Base-by-base conservation (phyloP, 2,888 invertebrate genomes). In the Ichneumon xanthorius region DNA sequence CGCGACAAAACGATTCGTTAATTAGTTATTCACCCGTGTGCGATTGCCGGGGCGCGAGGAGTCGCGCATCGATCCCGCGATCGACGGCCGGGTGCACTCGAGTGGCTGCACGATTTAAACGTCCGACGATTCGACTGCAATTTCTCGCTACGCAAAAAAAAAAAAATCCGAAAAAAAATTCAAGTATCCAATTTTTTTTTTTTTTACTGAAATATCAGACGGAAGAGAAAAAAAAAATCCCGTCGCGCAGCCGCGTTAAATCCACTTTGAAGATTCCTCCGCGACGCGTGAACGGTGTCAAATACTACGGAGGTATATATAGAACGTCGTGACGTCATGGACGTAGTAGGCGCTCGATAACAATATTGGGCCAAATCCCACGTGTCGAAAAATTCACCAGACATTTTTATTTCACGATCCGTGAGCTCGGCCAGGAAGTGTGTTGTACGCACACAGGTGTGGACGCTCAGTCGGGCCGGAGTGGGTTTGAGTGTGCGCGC, bases 1-100 rank as follows among this genome's bases (percentile, higher is more conserved):
- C 84, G 67, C 68, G 81, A 73, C 71, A 81, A 86, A 81, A 72
- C 83, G 84, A 86, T 85, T 88, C 71, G 82, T 82, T 86, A 88
- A 88, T 88, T 88, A 86, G 87, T 86, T 76, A 82, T 86, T 86
- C 85, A 71, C 73, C 80, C 67, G 70, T 75, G 14, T 33, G 37
- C 37, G 58, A 40, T 16, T 16, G 50, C 26, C 33, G 40, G 77
- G 26, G 30, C 75, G 33, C 16, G 61, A 75, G 75, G 61, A 63
- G 61, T 63, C 61, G 63, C 22, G 65, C 19, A 65, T 30, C 61
- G 26, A 9, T 19, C 37, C 55, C 14, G n/a, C 22, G 80, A 65
- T 72, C 26, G 37, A 22, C 37, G 53, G 50, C 22, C 7, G 16
- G 63, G 72, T 50, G 75, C 61, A 50, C 30, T 48, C 30, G 40